phyloP scores from a whole-genome alignment of 2,113 vertebrate genomes.

The Eulacestoma nigropectus region DNA sequence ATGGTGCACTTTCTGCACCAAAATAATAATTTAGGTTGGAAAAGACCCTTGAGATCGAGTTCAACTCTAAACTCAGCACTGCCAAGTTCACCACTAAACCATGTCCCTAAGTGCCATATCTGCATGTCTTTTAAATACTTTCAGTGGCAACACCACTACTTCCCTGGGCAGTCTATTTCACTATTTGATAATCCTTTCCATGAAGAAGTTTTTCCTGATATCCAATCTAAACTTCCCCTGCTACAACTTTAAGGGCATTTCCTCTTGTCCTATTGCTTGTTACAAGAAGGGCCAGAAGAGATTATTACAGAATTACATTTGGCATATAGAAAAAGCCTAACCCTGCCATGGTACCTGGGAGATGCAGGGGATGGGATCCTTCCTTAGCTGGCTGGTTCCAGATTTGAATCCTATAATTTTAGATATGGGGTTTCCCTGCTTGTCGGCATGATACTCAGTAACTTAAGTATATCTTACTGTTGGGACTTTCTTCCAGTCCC shows the following conservation, averaged over 20 bases:
- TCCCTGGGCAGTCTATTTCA: neutral
- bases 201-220: neutral
- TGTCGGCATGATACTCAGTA: neutral
- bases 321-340: neutral
- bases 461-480: neutral
- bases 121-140: neutral
- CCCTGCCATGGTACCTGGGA: neutral
- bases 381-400: neutral
- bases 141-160: neutral
- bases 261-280: neutral
- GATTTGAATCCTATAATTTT: neutral
- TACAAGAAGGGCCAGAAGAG: neutral
- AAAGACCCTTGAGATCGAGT: neutral
- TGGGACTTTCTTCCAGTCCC: neutral
- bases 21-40: neutral
- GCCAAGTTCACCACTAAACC: neutral
- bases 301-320: neutral
- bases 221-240: neutral
- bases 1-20: neutral
- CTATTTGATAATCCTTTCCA: neutral
- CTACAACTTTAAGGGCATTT: neutral
- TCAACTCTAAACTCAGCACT: neutral
- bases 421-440: neutral
- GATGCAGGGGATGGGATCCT: neutral
- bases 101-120: neutral